Percentiles rank a stretch among this genome's conserved stretches.
phyloP scores from a whole-genome alignment of 2,797 vertebrate genomes.

The Phoxinus dragarum region DNA sequence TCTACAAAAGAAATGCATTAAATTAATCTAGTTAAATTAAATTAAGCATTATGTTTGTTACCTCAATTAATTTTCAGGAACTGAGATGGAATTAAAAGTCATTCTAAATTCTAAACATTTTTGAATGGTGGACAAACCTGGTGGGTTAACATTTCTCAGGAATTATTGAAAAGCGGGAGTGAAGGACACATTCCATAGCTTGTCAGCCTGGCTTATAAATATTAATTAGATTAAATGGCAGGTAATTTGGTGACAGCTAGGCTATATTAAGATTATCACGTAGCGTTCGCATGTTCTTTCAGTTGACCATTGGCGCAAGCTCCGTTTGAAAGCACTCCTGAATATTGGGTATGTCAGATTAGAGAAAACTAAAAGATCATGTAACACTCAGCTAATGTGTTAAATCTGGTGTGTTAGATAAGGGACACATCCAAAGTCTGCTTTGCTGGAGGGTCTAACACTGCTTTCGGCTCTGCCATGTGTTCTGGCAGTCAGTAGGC shows the following conservation, averaged over 20 bases:
- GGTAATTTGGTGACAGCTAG: constrained; percentile 20
- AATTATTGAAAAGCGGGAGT: not conserved
- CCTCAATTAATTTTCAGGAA: too few relatives aligned
- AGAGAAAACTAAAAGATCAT: not conserved
- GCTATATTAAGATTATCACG: constrained; percentile 11
- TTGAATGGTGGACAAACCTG: not conserved
- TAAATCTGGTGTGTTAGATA: constrained; percentile 22
- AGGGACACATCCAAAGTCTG: not conserved
- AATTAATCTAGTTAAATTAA: not conserved
- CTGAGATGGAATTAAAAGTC: not conserved
- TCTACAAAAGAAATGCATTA: not conserved
- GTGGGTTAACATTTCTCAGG: constrained; percentile 6
- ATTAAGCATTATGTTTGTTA: too few relatives aligned
- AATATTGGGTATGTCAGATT: too few relatives aligned
- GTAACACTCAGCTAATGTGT: not conserved
- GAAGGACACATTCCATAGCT: not conserved
- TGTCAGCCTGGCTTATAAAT: constrained; percentile 10
- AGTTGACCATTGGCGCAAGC: not conserved
- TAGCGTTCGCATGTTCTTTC: not conserved
- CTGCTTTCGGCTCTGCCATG: not conserved
- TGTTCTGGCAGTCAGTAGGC: not conserved
- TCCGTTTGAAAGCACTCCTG: not conserved
- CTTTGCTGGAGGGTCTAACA: not conserved
- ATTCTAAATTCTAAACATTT: not conserved
- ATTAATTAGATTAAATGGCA: not conserved